These are phyloP conservation scores for Tachysurus vachellii DNA, from an alignment of 2,113 vertebrate species.

Conservation along the genomic window DNA sequence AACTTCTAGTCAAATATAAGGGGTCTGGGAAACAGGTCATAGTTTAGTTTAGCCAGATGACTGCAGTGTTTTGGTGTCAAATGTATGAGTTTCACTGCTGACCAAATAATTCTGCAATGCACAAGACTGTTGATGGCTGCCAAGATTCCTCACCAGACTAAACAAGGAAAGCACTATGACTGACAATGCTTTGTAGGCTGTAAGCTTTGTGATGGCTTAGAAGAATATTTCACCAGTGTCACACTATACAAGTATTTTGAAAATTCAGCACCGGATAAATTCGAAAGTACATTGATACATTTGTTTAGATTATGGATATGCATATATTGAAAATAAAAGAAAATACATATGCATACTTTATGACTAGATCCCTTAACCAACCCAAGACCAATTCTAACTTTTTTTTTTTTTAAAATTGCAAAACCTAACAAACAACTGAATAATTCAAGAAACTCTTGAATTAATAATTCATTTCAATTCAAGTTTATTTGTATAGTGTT, in stretches of 20 bases:
- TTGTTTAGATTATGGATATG: background rate
- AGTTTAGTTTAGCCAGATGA: background rate
- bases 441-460: no score
- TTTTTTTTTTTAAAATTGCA: background rate
- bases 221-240: background rate
- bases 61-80: background rate
- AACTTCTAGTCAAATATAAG: background rate
- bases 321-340: background rate
- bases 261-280: background rate
- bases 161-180: constrained; percentile 5
- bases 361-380: no score
- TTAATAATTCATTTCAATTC: no score
- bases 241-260: no score
- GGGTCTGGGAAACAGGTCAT: background rate
- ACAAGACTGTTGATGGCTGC: background rate
- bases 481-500: no score
- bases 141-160: background rate
- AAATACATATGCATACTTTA: no score
- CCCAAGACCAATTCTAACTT: no score
- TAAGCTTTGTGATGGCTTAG: background rate
- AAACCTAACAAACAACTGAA: background rate
- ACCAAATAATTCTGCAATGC: background rate
- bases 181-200: background rate
- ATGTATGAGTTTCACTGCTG: background rate
- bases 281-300: background rate